Conservation (phyloP, 2,888 invertebrate species). For the Dendrolimus houi region DNA sequence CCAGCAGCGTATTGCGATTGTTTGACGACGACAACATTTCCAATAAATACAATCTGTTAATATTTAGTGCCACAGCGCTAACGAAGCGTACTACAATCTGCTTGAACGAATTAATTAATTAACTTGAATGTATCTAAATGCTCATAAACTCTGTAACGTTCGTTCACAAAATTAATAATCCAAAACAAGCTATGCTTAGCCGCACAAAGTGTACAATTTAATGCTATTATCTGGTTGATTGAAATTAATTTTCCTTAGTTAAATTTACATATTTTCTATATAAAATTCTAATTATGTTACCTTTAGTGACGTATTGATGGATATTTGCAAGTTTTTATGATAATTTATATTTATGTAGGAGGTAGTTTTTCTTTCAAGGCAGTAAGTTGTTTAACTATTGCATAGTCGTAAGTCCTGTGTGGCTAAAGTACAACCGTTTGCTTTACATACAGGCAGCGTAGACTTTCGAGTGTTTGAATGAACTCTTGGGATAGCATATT, state of each 20-base stretch:
- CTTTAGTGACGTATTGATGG: neutral
- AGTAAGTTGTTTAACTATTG: no score
- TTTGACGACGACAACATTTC: no score
- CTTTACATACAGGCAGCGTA: no score
- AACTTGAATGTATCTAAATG: neutral
- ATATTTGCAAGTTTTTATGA: no score
- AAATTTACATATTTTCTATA: constrained; percentile 24
- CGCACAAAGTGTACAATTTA: neutral
- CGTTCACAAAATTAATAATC: constrained; percentile 1
- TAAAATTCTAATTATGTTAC: constrained; percentile 2
- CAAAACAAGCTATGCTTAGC: constrained; percentile 11
- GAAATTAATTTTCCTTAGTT: constrained; percentile 22
- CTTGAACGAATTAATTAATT: neutral
- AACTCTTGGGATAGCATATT: no score
- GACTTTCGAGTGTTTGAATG: no score
- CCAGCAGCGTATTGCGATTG: no score
- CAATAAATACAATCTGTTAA: no score
- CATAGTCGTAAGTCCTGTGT: no score
- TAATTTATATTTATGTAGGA: no score
- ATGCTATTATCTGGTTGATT: constrained; percentile 1
- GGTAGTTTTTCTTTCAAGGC: no score
- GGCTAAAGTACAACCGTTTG: no score
- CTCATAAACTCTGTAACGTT: constrained; percentile 8
- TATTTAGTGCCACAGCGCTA: neutral
- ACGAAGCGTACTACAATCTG: neutral